Evolutionary conservation across 2,888 invertebrate genomes (phyloP).

Genomic region (Idaea straminata): DNA sequence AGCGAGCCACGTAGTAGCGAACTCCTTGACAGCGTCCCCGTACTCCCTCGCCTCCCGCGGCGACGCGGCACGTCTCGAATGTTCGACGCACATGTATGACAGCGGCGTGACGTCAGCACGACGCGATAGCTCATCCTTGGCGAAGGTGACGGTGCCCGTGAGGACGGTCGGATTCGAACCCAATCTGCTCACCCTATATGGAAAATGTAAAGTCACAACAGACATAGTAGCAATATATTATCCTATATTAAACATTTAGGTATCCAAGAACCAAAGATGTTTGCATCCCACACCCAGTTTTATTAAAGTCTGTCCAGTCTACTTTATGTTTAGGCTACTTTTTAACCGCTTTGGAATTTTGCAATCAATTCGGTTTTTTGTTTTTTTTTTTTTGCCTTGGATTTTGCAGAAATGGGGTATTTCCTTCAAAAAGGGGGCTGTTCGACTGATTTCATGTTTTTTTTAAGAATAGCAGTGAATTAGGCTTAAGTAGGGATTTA

Average conservation of each 20-base stretch:
- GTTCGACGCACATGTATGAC: conserved; percentile 85
- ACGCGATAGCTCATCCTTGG: conserved; percentile 92
- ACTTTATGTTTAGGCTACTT: too few relatives aligned
- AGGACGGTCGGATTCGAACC: conserved; percentile 78
- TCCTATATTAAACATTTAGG: too few relatives aligned
- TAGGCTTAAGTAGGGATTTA: too few relatives aligned
- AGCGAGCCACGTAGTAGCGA: conserved; percentile 90
- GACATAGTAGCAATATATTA: neutral
- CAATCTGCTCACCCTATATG: conserved; percentile 51
- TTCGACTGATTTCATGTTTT: too few relatives aligned
- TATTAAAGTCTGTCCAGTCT: too few relatives aligned
- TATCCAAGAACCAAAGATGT: neutral
- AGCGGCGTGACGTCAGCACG: conserved; percentile 86
- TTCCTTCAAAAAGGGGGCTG: too few relatives aligned
- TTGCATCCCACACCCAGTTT: conserved; percentile 11
- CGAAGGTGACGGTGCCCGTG: conserved; percentile 87
- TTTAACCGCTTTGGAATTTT: too few relatives aligned
- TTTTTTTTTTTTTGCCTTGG: too few relatives aligned
- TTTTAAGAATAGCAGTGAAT: too few relatives aligned
- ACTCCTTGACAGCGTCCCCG: conserved; percentile 90
- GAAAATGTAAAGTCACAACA: neutral
- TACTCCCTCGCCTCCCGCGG: conserved; percentile 85
- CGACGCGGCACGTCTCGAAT: conserved; percentile 64
- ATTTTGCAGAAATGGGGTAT: too few relatives aligned
- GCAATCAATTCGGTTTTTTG: too few relatives aligned